Evolutionary conservation across 1,140 invertebrate species (phyloP), one percentile per base, ranked within the genome.

Genomic region (Samia ricini): DNA sequence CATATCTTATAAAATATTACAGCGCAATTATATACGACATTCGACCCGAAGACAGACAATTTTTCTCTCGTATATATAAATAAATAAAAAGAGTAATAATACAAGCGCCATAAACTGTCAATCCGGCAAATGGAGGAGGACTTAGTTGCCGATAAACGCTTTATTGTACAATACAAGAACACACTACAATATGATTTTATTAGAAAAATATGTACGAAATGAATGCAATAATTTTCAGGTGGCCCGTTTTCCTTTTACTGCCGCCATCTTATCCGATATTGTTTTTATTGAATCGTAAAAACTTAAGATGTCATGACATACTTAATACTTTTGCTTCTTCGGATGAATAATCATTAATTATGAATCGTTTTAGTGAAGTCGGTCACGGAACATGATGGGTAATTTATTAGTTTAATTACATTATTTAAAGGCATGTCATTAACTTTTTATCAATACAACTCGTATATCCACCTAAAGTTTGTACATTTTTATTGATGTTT

Each of bases 81-180:
- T 57, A 57, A 57, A n/a, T n/a, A n/a, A n/a, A n/a, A 57, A 57
- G 56, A 10, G 42, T 29, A 52, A 52, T 52, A 33, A 29, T 26
- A 52, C 49, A 29, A 36, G 15, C 26, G 22, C 54, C 59, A 60
- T 52, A 60, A 60, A 59, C 48, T 51, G 49, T 50, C 55, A 63
- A 63, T 63, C 55, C 36, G 20, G 24, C 36, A 56, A 63, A 63
- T 63, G 61, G 55, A 56, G 61, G 55, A 56, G 61, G 56, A 51
- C 61, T 63, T 56, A 63, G 54, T n/a, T 63, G 61, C 21, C 61
- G 36, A 63, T 63, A 63, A 63, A 57, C 61, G 61, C 7, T 63
- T 57, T 63, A 62, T 49, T 22, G 61, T 51, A 15, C 54, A 51
- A 21, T n/a, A n/a, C n/a, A n/a, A n/a, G n/a, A n/a, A n/a, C n/a